These are phyloP conservation scores for Drosophila leontia DNA, from an alignment of 1,140 invertebrate species.

Conservation along the genomic window DNA sequence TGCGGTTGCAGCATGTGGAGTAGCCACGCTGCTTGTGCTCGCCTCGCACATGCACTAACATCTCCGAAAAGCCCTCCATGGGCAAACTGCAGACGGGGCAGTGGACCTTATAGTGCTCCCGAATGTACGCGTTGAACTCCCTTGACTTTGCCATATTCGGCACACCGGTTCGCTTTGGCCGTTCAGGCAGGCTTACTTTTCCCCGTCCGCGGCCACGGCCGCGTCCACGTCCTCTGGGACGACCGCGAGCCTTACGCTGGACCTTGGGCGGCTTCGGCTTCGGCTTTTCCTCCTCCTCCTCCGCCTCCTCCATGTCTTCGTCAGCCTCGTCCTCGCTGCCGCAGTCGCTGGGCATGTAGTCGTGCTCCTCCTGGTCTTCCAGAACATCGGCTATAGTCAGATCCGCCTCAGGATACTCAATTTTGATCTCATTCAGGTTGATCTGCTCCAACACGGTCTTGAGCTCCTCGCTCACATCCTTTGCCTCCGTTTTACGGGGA, in stretches of 20 bases:
- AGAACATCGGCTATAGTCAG: conserved; percentile 72
- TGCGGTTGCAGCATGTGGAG: conserved; percentile 60
- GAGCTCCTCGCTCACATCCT: conserved; percentile 52
- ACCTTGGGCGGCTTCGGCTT: neutral
- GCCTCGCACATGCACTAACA: conserved; percentile 50
- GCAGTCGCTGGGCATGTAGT: conserved; percentile 17
- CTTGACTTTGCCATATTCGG: conserved; percentile 54
- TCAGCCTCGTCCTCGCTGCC: conserved; percentile 6
- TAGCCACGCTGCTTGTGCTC: conserved; percentile 69
- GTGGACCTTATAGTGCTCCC: conserved; percentile 58
- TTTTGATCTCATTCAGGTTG: conserved; percentile 73
- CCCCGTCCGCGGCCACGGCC: conserved; percentile 5
- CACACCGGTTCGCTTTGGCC: conserved; percentile 6
- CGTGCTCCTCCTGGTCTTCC: conserved; percentile 52
- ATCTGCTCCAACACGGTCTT: conserved; percentile 68
- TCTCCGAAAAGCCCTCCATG: conserved; percentile 54
- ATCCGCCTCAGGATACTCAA: conserved; percentile 69
- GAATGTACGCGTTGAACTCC: conserved; percentile 68
- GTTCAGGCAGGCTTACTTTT: neutral
- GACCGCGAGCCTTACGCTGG: conserved; percentile 25
- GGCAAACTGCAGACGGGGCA: conserved; percentile 54
- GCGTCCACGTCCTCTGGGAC: conserved; percentile 23
- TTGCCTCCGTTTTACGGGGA: conserved; percentile 48
- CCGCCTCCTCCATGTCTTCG: neutral
- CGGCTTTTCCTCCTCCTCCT: neutral